Conservation (phyloP, 2,888 invertebrate genomes). For the Phania funesta region DNA sequence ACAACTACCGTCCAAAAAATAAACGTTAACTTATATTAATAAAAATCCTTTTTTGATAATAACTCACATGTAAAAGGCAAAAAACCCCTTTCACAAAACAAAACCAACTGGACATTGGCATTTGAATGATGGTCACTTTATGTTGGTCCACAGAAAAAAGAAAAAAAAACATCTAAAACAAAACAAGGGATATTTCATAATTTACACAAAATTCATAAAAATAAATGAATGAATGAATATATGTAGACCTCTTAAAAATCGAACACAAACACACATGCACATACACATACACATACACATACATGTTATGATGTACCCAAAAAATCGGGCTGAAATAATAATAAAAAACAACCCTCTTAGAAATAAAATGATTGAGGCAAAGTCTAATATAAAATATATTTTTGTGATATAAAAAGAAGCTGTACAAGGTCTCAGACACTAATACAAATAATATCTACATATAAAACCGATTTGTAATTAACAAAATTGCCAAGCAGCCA, state of each 20-base stretch:
- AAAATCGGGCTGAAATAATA: conserved; percentile 14
- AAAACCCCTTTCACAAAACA: conserved; percentile 34
- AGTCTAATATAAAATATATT: conserved; percentile 26
- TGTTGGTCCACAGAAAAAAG: conserved; percentile 9
- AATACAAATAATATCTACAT: conserved; percentile 66
- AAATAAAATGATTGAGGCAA: conserved; percentile 43
- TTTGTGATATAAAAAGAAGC: conserved; percentile 59
- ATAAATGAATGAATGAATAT: conserved; percentile 46
- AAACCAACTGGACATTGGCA: conserved; percentile 67
- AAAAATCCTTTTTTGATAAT: conserved; percentile 64
- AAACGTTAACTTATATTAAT: conserved; percentile 68
- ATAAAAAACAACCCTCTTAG: conserved; percentile 59
- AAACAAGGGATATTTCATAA: conserved; percentile 63
- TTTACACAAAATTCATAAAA: conserved; percentile 57
- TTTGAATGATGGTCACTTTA: conserved; percentile 67
- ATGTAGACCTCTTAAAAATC: conserved; percentile 58
- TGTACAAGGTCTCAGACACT: conserved; percentile 63
- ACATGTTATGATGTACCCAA: conserved; percentile 20
- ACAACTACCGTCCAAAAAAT: conserved; percentile 9
- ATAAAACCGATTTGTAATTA: conserved; percentile 78
- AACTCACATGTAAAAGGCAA: conserved; percentile 55
- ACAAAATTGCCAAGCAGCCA: conserved; percentile 80
- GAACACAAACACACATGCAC: conserved; percentile 18
- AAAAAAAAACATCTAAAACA: conserved; percentile 15
- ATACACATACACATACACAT: not conserved